These are phyloP conservation scores for Noctua janthe DNA, from an alignment of 2,888 invertebrate genomes.

Conservation along the genomic window DNA sequence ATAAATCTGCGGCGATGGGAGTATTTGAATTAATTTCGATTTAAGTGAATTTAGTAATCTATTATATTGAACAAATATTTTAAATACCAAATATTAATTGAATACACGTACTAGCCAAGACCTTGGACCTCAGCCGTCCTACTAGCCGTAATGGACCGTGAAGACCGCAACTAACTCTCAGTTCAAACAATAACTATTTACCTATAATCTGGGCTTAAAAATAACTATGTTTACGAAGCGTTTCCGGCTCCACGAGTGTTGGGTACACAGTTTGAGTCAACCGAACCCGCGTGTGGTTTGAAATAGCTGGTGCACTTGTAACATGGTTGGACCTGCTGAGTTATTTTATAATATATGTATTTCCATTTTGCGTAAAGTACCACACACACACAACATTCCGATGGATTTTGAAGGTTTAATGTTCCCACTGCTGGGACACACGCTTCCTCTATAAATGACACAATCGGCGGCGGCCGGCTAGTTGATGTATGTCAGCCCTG, in stretches of 20 bases:
- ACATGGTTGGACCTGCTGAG: neutral
- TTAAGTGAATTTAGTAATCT: neutral
- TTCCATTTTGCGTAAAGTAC: too few species aligned
- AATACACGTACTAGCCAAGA: neutral
- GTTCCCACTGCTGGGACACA: too few species aligned
- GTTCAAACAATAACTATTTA: constrained; percentile 62
- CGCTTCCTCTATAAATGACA: too few species aligned
- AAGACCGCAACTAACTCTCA: constrained; percentile 51
- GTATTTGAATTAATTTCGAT: neutral
- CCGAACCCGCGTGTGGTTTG: neutral
- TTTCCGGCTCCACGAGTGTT: constrained; percentile 50
- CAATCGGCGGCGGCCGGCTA: too few species aligned
- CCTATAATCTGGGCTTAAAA: constrained; percentile 61
- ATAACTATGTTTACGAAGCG: constrained; percentile 59
- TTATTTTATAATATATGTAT: too few species aligned
- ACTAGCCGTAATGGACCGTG: constrained; percentile 27
- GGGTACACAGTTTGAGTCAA: neutral
- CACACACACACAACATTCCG: too few species aligned
- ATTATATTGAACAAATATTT: neutral
- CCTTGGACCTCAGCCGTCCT: constrained; percentile 31
- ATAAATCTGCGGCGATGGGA: neutral
- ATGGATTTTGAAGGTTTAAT: too few species aligned
- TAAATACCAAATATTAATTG: neutral
- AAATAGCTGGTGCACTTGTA: neutral
- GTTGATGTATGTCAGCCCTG: too few species aligned